Conservation (phyloP, 2,888 invertebrate genomes). For the Cosmorhoe ocellata region DNA sequence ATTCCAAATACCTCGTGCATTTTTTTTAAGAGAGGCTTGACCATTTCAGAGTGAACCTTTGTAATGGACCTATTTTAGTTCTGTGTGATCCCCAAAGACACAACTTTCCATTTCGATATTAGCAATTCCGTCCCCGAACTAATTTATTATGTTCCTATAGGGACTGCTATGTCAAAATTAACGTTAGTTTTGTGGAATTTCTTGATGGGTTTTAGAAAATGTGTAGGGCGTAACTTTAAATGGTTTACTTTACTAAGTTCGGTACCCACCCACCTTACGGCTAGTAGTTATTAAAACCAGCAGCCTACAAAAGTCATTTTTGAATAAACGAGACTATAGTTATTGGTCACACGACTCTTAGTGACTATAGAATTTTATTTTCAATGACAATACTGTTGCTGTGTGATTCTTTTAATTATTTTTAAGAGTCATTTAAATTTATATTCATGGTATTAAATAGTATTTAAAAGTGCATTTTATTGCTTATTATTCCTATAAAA, state of each 20-base stretch:
- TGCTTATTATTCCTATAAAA: no score
- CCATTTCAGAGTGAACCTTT: slow-evolving; percentile 3
- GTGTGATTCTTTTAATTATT: no score
- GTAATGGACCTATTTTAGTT: slow-evolving; percentile 7
- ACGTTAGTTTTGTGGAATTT: slow-evolving; percentile 33
- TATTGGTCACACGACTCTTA: no score
- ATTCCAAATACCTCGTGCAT: slow-evolving; percentile 4
- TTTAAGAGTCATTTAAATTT: no score
- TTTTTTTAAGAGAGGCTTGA: background rate
- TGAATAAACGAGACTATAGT: no score
- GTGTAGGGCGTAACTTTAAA: slow-evolving; percentile 2
- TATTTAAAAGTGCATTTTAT: no score
- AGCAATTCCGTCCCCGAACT: slow-evolving; percentile 42
- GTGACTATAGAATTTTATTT: no score
- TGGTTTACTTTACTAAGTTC: background rate
- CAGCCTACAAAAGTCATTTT: no score
- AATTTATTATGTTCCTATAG: slow-evolving; percentile 45
- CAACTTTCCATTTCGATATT: slow-evolving; percentile 50
- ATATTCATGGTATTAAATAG: no score
- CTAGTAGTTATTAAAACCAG: no score
- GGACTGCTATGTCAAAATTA: slow-evolving; percentile 38
- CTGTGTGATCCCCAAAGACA: slow-evolving; percentile 30
- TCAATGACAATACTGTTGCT: no score
- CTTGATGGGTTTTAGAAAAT: slow-evolving; percentile 4
- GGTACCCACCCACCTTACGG: no score